These are phyloP conservation scores for Murina feae DNA, from an alignment of 2,113 vertebrate species.

Conservation along the genomic window DNA sequence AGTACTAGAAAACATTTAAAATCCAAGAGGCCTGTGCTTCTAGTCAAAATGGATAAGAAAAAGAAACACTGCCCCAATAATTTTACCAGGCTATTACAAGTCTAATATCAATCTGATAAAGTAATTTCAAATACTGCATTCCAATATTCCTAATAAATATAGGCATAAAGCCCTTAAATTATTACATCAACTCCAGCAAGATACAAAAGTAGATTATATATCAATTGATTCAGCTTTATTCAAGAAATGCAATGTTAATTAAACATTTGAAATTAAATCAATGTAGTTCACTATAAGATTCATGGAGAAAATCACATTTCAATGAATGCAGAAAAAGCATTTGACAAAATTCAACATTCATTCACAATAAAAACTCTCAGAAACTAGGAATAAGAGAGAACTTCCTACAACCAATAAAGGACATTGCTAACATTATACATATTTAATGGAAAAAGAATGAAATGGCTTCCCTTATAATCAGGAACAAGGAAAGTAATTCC, in stretches of 20 bases:
- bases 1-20: neutral
- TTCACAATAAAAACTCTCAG: slow-evolving; percentile 25
- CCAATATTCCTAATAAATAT: neutral
- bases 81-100: neutral
- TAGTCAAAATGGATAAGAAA: neutral
- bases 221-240: neutral
- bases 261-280: slow-evolving; percentile 2
- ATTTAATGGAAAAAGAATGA: neutral
- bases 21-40: neutral
- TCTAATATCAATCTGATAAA: neutral
- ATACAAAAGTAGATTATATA: neutral
- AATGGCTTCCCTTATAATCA: neutral
- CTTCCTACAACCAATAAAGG: neutral
- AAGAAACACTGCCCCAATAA: neutral
- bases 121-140: neutral
- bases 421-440: neutral
- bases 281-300: neutral
- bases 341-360: neutral
- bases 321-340: neutral
- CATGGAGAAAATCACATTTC: neutral
- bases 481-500: neutral
- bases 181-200: neutral
- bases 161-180: neutral
- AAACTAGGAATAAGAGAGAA: neutral
- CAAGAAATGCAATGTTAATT: neutral